Base-by-base conservation (phyloP, 2,797 vertebrate genomes). In the Triplophysa bombifrons region DNA sequence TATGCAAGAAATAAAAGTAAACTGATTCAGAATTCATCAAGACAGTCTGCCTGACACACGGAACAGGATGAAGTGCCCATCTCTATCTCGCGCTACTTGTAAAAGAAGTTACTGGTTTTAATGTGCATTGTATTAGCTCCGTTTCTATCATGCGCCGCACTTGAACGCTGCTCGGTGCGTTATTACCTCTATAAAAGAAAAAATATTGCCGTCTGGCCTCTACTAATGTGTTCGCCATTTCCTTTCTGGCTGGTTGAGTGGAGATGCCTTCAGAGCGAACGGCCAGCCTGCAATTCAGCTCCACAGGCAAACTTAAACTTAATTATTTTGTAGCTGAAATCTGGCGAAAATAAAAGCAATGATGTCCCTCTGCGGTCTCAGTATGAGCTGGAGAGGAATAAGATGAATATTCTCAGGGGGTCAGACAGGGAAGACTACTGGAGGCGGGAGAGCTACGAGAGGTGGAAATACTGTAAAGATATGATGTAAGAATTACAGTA, bases 11-110 rank as follows among this genome's bases (percentile, higher is more conserved):
- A 94, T 91, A 92, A 92, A 91, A 91, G 92, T 93, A 89, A 91
- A 90, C 90, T 91, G 88, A 91, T 92, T 92, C 89, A 90, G 89
- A 93, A 93, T 94, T 93, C 91, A 93, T 94, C 92, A 91, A 87
- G 84, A 86, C 88, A 56, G 78, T 90, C 87, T 87, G 84, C 70
- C 84, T 89, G 91, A 92, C 90, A 88, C 64, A 87, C 85, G 84
- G 89, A 80, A 91, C 89, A 89, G 88, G 88, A 93, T 90, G 87
- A 88, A 92, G 87, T 84, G 91, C 79, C 85, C 88, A 90, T 91
- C 87, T 84, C 90, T 89, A 88, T 90, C 89, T 88, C 89, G 88
- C 85, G 88, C 83, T 82, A 86, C 89, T 92, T 92, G 88, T 91
- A 92, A 88, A 86, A 34, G 92, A 84, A 82, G 88, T 88, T 90